Evolutionary conservation across 2,797 vertebrate genomes (phyloP).

Genomic region (Podarcis lilfordi): DNA sequence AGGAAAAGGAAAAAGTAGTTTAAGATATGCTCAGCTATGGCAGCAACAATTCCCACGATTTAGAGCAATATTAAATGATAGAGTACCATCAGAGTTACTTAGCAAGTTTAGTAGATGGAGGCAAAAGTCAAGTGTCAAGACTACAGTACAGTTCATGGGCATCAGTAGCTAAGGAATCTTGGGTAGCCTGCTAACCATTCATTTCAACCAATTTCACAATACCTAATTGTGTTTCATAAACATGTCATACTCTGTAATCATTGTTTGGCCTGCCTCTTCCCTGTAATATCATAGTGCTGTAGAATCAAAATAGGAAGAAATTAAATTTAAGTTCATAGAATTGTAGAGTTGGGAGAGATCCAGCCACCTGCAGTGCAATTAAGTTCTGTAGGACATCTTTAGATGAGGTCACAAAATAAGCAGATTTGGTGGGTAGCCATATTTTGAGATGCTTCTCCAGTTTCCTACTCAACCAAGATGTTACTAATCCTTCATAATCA

Average conservation of each 20-base stretch:
- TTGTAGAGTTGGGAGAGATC: no score
- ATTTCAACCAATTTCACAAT: constrained; percentile 11
- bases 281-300: constrained; percentile 40
- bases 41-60: background rate
- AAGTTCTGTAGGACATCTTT: constrained; percentile 54
- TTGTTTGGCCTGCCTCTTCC: constrained; percentile 38
- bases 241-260: constrained; percentile 25
- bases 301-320: constrained; percentile 40
- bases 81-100: background rate
- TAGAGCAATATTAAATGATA: constrained; percentile 12
- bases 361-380: no score
- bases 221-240: constrained; percentile 36
- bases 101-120: background rate
- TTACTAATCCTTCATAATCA: constrained; percentile 29
- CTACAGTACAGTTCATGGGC: background rate
- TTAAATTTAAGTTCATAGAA: constrained; percentile 36
- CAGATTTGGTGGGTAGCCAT: constrained; percentile 38
- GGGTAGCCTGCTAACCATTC: background rate
- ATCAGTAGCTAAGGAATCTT: background rate
- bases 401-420: constrained; percentile 57
- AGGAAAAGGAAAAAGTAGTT: background rate
- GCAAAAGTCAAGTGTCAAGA: background rate
- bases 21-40: background rate
- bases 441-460: constrained; percentile 51
- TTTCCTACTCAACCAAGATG: constrained; percentile 33